Evolutionary conservation across 1,140 invertebrate genomes (phyloP).

Genomic region (Zaprionus africanus): DNA sequence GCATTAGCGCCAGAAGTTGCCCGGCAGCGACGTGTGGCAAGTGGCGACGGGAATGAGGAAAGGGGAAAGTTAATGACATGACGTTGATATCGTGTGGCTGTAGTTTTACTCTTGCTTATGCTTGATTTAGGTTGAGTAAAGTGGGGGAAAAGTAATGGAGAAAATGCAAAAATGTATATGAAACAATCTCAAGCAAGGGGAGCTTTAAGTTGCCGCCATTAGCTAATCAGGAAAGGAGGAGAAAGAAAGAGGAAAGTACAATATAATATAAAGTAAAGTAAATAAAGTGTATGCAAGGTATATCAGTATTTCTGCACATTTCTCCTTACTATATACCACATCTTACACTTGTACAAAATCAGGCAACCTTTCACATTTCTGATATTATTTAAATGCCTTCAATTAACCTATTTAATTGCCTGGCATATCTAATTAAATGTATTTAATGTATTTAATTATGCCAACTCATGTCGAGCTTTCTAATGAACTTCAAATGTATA

Average conservation of each 20-base stretch:
- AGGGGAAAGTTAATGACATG: conserved; percentile 1
- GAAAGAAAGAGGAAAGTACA: not conserved
- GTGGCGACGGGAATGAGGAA: too few relatives aligned
- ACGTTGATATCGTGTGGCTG: conserved; percentile 3
- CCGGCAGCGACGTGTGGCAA: conserved; percentile 7
- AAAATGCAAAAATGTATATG: conserved; percentile 3
- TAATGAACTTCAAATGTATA: not conserved
- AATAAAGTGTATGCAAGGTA: too few relatives aligned
- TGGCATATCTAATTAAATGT: not conserved
- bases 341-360: too few relatives aligned
- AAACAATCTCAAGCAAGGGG: not conserved
- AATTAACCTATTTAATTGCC: not conserved
- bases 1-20: conserved; percentile 56
- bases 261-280: too few relatives aligned
- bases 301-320: not conserved
- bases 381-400: not conserved
- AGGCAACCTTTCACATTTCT: not conserved
- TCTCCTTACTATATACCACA: not conserved
- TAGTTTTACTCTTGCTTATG: conserved; percentile 2
- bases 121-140: conserved; percentile 32
- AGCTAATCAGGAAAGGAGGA: not conserved
- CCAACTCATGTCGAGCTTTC: not conserved
- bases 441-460: conserved; percentile 5
- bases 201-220: not conserved
- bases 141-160: not conserved